Base-by-base conservation (phyloP, 2,113 vertebrate species). In the Lycocorax pyrrhopterus region DNA sequence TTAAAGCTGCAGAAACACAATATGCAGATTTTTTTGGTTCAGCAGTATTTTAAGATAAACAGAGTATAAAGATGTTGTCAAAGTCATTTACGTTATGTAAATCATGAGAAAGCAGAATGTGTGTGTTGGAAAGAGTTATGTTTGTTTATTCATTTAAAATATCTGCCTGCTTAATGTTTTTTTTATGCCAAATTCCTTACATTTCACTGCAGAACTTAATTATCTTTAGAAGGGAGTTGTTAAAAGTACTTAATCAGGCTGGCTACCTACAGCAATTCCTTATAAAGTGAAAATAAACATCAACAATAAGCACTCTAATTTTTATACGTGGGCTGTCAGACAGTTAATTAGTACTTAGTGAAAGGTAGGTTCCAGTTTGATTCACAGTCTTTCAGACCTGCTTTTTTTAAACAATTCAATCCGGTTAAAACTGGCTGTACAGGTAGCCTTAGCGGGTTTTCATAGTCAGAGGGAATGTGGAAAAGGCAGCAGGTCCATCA, bases 1-100 rank as follows among this genome's bases (percentile, higher is more conserved):
- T 95, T 93, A 81, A 76, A 91, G 94, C 90, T 90, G 75, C 90
- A 95, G 95, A 90, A 97, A 94, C 52, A 67, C n/a, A 96, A 82
- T 69, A 91, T 86, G 91, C 71, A 95, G 71, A 75, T 94, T 93
- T 71, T 87, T 92, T 91, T 97, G 85, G 87, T 78, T 91, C 71
- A 90, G 92, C 85, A 86, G 72, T 95, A 78, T 72, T 32, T 22
- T 90, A 77, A 95, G 90, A 95, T 89, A 97, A 97, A 96, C 89
- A 95, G 63, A 77, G 92, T 71, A 91, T 71, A 90, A 92, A 94
- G 95, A 94, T 78, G 60, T 87, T 85, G 86, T 83, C 71, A 64
- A 27, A 64, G 44, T 68, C 64, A 75, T 94, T 95, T 91, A 89
- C 10, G 12, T 47, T 91, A 89, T 29, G 4, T 52, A 87, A 96